Percentiles rank a stretch among this genome's conserved stretches.
Conservation (phyloP, 2,797 vertebrate genomes). For the Babyrousa celebensis region DNA sequence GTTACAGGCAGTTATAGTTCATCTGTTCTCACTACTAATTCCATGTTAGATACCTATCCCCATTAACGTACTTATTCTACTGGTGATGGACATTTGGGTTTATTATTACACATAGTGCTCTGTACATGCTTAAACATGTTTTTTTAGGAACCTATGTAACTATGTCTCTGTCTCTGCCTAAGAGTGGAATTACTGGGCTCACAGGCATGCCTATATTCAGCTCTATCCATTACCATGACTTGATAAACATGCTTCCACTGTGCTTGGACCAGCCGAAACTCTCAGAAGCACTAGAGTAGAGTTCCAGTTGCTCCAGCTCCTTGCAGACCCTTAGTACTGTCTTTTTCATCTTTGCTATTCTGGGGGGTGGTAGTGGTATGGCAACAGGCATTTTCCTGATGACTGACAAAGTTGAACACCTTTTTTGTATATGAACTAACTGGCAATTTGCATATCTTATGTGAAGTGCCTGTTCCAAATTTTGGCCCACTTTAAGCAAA, state of each 20-base stretch:
- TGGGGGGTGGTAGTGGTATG: not conserved
- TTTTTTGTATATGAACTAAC: not conserved
- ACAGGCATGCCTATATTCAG: slow-evolving; percentile 22
- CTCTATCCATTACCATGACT: slow-evolving; percentile 43
- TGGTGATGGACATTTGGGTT: slow-evolving; percentile 9
- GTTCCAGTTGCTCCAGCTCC: slow-evolving; percentile 23
- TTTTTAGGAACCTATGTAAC: slow-evolving; percentile 52
- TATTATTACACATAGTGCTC: slow-evolving; percentile 54
- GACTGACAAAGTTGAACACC: slow-evolving; percentile 29
- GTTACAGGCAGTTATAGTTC: not conserved
- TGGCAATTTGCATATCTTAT: slow-evolving; percentile 39
- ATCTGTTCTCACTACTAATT: slow-evolving; percentile 54
- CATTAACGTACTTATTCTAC: slow-evolving; percentile 54
- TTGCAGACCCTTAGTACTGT: not conserved
- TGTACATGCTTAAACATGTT: slow-evolving; percentile 21
- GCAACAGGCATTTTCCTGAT: slow-evolving; percentile 1
- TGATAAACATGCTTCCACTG: slow-evolving; percentile 34
- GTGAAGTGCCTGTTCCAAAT: not conserved
- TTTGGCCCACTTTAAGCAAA: slow-evolving; percentile 44
- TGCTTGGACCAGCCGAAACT: slow-evolving; percentile 11
- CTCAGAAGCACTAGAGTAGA: not conserved
- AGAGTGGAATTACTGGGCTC: slow-evolving; percentile 57
- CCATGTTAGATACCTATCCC: not conserved
- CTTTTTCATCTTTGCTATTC: slow-evolving; percentile 6
- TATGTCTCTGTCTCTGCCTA: not conserved